Evolutionary conservation across 2,797 vertebrate genomes (phyloP).

Genomic region (Odontamblyopus rebecca): DNA sequence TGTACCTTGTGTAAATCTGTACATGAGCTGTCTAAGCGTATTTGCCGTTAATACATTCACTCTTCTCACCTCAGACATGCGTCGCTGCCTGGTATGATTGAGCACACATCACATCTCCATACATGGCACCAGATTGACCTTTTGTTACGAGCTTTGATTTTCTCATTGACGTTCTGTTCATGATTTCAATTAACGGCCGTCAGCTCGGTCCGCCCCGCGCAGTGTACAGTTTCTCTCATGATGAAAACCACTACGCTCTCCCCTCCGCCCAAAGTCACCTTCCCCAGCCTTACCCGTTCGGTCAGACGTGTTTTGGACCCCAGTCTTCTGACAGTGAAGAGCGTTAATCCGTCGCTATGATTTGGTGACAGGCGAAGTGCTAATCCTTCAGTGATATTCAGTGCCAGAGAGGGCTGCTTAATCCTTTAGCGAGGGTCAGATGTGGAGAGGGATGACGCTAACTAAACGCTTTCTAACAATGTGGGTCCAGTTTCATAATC

Average conservation of each 20-base stretch:
- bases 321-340: constrained; percentile 53
- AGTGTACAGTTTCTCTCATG: constrained; percentile 1
- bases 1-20: not conserved
- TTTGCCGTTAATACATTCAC: not conserved
- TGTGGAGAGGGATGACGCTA: constrained; percentile 41
- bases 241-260: constrained; percentile 27
- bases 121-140: not conserved
- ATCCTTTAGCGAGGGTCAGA: constrained; percentile 52
- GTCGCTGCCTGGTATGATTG: not conserved
- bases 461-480: constrained; percentile 56
- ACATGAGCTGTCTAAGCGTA: not conserved
- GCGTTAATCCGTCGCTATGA: constrained; percentile 68
- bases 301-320: constrained; percentile 34
- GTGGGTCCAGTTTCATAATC: constrained; percentile 20
- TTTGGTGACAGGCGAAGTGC: constrained; percentile 66
- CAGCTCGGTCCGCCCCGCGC: not conserved
- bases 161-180: not conserved
- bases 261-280: constrained; percentile 58
- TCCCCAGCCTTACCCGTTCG: constrained; percentile 29
- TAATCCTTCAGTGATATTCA: constrained; percentile 70
- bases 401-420: constrained; percentile 49
- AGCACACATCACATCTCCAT: constrained; percentile 1
- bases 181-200: constrained; percentile 9
- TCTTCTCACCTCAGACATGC: not conserved
- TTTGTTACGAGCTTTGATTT: not conserved